These are phyloP conservation scores for Drosophila sp. DNA, from an alignment of 1,140 invertebrate genomes.

Conservation along the genomic window DNA sequence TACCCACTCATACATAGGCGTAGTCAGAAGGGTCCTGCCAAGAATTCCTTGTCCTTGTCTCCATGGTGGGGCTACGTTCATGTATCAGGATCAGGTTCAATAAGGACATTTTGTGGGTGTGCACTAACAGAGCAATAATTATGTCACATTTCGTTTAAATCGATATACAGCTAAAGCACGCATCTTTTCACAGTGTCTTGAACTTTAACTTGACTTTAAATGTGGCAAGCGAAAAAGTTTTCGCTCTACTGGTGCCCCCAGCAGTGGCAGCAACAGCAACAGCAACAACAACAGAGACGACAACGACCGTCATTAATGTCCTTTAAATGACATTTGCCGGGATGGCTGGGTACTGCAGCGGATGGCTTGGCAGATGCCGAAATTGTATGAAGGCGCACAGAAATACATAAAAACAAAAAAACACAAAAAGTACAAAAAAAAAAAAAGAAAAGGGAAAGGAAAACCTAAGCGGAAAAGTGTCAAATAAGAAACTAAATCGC, in stretches of 20 bases:
- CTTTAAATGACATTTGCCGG: constrained; percentile 78
- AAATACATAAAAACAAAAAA: constrained; percentile 5
- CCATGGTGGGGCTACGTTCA: constrained; percentile 32
- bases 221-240: constrained; percentile 42
- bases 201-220: constrained; percentile 81
- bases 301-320: constrained; percentile 67
- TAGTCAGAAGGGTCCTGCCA: background rate
- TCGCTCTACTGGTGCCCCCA: constrained; percentile 18
- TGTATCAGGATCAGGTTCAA: constrained; percentile 22
- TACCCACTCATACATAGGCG: constrained; percentile 31
- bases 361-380: constrained; percentile 51
- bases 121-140: constrained; percentile 70
- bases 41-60: constrained; percentile 9
- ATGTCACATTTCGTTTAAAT: constrained; percentile 72
- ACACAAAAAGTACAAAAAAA: constrained; percentile 18
- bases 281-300: background rate
- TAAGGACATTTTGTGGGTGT: constrained; percentile 25
- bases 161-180: constrained; percentile 63
- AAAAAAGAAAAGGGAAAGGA: constrained; percentile 31
- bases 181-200: constrained; percentile 66
- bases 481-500: constrained; percentile 82
- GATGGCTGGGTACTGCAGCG: constrained; percentile 60
- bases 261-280: constrained; percentile 8
- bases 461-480: constrained; percentile 71
- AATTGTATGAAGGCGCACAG: constrained; percentile 10